phyloP scores from a whole-genome alignment of 2,113 vertebrate species.

The Bothrops jararaca region DNA sequence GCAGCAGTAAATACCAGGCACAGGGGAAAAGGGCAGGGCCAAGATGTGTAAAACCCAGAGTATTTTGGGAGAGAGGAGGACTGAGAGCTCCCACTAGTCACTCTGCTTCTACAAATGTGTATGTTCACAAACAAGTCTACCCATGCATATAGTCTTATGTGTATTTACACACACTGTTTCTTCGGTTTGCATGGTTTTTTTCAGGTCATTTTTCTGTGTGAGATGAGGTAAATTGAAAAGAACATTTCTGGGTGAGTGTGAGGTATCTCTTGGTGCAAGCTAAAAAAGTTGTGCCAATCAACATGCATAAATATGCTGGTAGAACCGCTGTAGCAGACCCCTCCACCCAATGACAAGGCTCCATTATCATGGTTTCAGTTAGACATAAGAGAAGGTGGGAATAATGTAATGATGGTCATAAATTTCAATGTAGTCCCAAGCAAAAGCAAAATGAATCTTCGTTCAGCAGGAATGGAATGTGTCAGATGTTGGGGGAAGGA shows the following conservation, averaged over 20 bases:
- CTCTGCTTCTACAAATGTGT: not conserved
- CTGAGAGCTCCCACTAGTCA: not conserved
- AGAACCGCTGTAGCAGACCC: not conserved
- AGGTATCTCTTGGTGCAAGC: no score
- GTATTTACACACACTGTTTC: not conserved
- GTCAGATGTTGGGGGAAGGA: slow-evolving; percentile 25
- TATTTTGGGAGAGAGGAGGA: not conserved
- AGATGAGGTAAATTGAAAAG: slow-evolving; percentile 12
- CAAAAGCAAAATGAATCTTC: slow-evolving; percentile 33
- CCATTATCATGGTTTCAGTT: slow-evolving; percentile 37
- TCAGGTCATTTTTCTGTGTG: slow-evolving; percentile 46
- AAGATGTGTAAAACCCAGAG: not conserved
- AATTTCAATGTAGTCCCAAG: slow-evolving; percentile 45
- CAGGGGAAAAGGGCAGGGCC: not conserved
- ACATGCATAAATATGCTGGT: not conserved
- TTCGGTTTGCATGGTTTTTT: slow-evolving; percentile 9
- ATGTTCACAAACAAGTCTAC: not conserved
- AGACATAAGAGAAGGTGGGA: not conserved
- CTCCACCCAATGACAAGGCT: not conserved
- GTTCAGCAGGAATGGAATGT: slow-evolving; percentile 42
- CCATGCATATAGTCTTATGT: not conserved
- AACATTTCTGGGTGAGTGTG: not conserved
- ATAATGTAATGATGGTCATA: not conserved
- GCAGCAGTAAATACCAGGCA: not conserved
- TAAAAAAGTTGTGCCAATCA: not conserved